A percentile compares a stretch with the other conserved stretches of the same genome.
These are phyloP conservation scores for Ceratina calcarata DNA, from an alignment of 1,140 invertebrate species.

Conservation along the genomic window DNA sequence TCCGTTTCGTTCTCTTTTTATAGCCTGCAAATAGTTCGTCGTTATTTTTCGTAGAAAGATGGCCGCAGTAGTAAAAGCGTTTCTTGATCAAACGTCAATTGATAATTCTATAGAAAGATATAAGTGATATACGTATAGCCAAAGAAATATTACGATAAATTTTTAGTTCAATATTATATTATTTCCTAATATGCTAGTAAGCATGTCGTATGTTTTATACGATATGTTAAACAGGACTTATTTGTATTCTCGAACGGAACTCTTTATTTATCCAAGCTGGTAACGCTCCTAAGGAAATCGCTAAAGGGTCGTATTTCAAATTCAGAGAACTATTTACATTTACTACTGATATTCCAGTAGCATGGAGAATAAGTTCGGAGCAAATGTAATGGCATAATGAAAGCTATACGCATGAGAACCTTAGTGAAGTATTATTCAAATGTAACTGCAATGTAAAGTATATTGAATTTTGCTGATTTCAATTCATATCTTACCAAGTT, in stretches of 20 bases:
- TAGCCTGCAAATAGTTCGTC: background rate
- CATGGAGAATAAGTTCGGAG: background rate
- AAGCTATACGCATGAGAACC: background rate
- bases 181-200: too few species aligned
- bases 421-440: too few species aligned
- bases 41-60: conserved; percentile 16
- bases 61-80: conserved; percentile 58
- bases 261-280: conserved; percentile 48
- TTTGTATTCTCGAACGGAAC: conserved; percentile 9
- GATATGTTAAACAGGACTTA: background rate
- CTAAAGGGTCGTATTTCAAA: conserved; percentile 20
- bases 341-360: conserved; percentile 3
- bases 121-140: too few species aligned
- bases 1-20: background rate
- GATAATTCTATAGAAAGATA: conserved; percentile 25
- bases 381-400: too few species aligned
- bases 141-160: too few species aligned
- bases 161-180: too few species aligned
- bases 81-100: conserved; percentile 42
- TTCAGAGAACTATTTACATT: conserved; percentile 29
- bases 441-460: too few species aligned
- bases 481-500: background rate
- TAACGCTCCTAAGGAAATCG: conserved; percentile 29
- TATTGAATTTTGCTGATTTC: too few species aligned
- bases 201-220: too few species aligned